Base-by-base conservation (phyloP, 2,113 vertebrate genomes). In the Chrysemys picta region DNA sequence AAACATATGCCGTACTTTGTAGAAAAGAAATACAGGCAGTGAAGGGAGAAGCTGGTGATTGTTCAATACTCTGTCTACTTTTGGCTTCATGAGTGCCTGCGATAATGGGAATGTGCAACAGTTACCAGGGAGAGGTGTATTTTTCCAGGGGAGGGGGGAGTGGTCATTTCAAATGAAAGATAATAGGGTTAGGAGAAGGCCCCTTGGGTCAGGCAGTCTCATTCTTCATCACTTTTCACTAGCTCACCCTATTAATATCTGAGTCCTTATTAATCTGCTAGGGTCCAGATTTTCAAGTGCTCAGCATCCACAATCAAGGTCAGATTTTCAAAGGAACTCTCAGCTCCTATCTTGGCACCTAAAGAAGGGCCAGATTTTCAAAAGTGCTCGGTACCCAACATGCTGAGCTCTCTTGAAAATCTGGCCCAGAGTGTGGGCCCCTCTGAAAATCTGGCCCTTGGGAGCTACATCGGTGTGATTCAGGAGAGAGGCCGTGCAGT, bases 141-240 rank as follows among this genome's bases (percentile, higher is more conserved):
- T 76, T 54, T 76, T 12, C 22, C 21, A 76, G 38, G 5, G 72
- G 22, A 75, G 22, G 22, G 3, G 5, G 10, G 38, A 45, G 38
- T 47, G 11, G 75, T 45, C 22, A 47, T 85, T 56, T 50, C 3
- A 2, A 22, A 29, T 45, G 35, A 45, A 38, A 4, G 1, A 5
- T 42, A 89, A 10, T 4, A 10, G 80, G 35, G 3, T 86, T 75
- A 75, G n/a, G n/a, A 80, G 65, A 83, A n/a, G 53, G 3, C 7
- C 49, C 50, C 45, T 91, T 6, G 9, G 13, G 35, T 45, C 0
- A 0, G 42, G 38, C 24, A 78, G 25, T 29, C 42, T 78, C 21
- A 13, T 29, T 42, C 2, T 0, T 27, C 52, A 42, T 6, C 50
- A 50, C 81, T 6, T 12, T 1, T 0, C 62, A 0, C 17, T 5